These are phyloP conservation scores for Drosophila truncata DNA, from an alignment of 1,140 invertebrate genomes.

Conservation along the genomic window DNA sequence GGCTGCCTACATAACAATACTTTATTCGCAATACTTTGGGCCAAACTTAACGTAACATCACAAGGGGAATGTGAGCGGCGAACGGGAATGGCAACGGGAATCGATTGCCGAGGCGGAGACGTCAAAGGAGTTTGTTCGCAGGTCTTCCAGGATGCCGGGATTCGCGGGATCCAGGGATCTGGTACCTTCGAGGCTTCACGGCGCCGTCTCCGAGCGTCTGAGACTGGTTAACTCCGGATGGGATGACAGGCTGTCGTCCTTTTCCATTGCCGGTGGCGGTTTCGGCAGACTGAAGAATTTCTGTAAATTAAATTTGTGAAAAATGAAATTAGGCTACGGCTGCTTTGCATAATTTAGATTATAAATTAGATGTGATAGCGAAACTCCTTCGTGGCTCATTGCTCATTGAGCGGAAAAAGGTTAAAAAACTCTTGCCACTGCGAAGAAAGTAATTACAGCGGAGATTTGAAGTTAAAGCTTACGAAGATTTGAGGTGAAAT, in stretches of 20 bases:
- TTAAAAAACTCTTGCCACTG: constrained; percentile 18
- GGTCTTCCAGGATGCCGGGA: constrained; percentile 14
- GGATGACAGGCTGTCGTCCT: constrained; percentile 38
- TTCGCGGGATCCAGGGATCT: constrained; percentile 17
- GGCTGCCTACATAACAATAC: constrained; percentile 71
- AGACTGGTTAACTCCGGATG: constrained; percentile 72
- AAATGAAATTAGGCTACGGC: constrained; percentile 82
- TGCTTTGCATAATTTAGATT: constrained; percentile 84
- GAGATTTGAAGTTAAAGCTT: not conserved
- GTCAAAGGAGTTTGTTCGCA: constrained; percentile 16
- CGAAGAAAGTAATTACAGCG: constrained; percentile 19
- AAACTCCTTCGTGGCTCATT: constrained; percentile 22
- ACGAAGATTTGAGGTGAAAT: not conserved
- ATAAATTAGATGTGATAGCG: constrained; percentile 70
- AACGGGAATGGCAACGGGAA: constrained; percentile 35
- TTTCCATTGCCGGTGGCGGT: constrained; percentile 55
- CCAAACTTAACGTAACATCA: constrained; percentile 76
- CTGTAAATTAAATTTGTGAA: constrained; percentile 82
- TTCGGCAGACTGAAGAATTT: constrained; percentile 85
- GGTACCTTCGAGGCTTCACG: constrained; percentile 20
- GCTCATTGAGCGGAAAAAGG: constrained; percentile 13
- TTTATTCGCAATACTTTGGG: constrained; percentile 82
- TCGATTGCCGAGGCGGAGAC: constrained; percentile 32
- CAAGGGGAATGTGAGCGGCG: constrained; percentile 46
- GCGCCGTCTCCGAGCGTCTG: constrained; percentile 63